phyloP scores from a whole-genome alignment of 23 tunicate species.

The Ascidia mentula region DNA sequence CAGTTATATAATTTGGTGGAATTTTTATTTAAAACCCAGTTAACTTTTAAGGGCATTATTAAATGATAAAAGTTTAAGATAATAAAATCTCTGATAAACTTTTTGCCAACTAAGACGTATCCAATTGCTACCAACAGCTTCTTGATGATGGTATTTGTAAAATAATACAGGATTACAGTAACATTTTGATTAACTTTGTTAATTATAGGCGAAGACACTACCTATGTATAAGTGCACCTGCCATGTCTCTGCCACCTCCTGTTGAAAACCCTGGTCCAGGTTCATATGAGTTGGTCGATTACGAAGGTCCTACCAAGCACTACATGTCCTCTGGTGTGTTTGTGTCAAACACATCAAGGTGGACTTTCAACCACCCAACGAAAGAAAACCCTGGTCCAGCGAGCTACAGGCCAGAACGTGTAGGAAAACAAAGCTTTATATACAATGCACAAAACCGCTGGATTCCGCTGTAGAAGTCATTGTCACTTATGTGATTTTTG shows the following conservation, averaged over 20 bases:
- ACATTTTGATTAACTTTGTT: no score
- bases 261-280: slow-evolving; percentile 88
- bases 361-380: slow-evolving; percentile 59
- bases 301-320: slow-evolving; percentile 78
- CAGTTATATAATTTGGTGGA: no score
- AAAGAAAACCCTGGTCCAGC: slow-evolving; percentile 92
- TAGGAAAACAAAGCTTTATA: slow-evolving; percentile 88
- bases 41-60: no score
- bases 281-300: slow-evolving; percentile 70
- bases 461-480: slow-evolving; percentile 66
- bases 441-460: slow-evolving; percentile 78
- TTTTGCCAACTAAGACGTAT: no score
- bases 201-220: slow-evolving; percentile 83
- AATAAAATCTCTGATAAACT: no score
- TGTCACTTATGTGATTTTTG: no score
- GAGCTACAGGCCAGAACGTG: slow-evolving; percentile 70
- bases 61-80: no score
- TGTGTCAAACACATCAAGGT: slow-evolving; percentile 90
- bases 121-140: no score
- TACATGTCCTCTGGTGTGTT: slow-evolving; percentile 95
- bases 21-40: no score
- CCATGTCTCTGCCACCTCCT: slow-evolving; percentile 78
- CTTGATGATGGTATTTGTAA: no score
- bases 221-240: slow-evolving; percentile 87
- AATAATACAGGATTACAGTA: no score